Conservation (phyloP, 2,113 vertebrate genomes). For the Ahaetulla prasina region DNA sequence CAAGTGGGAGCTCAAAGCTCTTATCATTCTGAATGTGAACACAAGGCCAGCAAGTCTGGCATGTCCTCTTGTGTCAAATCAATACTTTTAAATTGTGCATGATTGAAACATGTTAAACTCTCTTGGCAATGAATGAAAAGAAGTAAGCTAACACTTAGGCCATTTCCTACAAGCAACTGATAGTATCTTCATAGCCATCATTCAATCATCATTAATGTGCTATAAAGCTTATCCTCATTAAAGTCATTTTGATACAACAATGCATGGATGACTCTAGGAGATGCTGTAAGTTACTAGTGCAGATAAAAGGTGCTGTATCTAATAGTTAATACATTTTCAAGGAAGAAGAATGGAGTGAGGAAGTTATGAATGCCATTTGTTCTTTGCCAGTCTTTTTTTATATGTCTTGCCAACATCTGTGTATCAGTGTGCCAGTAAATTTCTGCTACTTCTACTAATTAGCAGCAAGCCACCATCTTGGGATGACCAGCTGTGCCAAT, state of each 20-base stretch:
- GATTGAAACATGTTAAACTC: neutral
- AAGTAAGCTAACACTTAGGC: neutral
- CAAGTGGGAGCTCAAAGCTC: neutral
- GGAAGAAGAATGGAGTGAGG: neutral
- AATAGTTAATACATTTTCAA: neutral
- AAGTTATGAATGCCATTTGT: neutral
- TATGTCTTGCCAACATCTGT: neutral
- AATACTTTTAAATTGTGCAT: neutral
- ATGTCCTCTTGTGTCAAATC: neutral
- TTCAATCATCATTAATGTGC: neutral
- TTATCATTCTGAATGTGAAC: neutral
- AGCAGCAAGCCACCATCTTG: neutral
- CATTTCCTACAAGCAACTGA: neutral
- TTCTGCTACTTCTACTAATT: neutral
- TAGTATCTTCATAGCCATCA: neutral
- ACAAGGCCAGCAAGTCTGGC: neutral
- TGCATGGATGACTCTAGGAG: neutral
- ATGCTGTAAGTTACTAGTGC: neutral
- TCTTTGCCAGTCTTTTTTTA: neutral
- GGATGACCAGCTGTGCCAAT: neutral
- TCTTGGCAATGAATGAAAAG: neutral
- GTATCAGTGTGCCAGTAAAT: neutral
- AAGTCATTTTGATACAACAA: neutral
- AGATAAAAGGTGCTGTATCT: neutral
- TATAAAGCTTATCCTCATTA: neutral